Evolutionary conservation across 2,888 invertebrate species (phyloP).

Genomic region (Merodon equestris): DNA sequence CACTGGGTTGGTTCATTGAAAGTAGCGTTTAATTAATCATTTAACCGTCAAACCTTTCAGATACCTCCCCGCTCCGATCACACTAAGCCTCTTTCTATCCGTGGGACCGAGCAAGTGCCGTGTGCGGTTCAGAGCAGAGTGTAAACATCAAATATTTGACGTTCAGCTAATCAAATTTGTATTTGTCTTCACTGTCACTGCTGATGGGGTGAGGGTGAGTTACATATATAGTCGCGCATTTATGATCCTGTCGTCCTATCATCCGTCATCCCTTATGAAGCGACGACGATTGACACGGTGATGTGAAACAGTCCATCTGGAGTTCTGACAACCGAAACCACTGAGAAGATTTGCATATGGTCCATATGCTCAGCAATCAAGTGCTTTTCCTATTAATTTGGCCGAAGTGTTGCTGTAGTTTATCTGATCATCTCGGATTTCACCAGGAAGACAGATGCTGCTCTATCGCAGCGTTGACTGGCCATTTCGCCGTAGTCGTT

Average conservation of each 20-base stretch:
- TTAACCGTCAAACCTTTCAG: constrained; percentile 62
- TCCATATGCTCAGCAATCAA: constrained; percentile 44
- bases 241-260: constrained; percentile 13
- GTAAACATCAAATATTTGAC: constrained; percentile 63
- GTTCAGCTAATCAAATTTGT: constrained; percentile 67
- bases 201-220: constrained; percentile 10
- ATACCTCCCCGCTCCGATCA: constrained; percentile 13
- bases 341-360: constrained; percentile 65
- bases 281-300: constrained; percentile 12
- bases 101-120: not conserved
- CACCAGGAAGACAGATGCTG: not conserved
- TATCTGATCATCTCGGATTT: not conserved
- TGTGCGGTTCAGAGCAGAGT: constrained; percentile 31
- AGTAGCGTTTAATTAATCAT: constrained; percentile 68
- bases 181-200: constrained; percentile 61
- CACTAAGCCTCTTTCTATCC: not conserved
- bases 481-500: constrained; percentile 50
- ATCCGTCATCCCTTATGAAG: constrained; percentile 23
- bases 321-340: not conserved
- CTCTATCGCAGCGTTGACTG: constrained; percentile 33
- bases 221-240: constrained; percentile 15
- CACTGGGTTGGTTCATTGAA: constrained; percentile 37
- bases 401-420: not conserved
- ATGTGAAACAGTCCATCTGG: constrained; percentile 30
- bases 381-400: constrained; percentile 19